Evolutionary conservation across 2,888 invertebrate species (phyloP), one percentile per base, ranked within the genome.

Genomic region (Himalopsyche kuldschensis): DNA sequence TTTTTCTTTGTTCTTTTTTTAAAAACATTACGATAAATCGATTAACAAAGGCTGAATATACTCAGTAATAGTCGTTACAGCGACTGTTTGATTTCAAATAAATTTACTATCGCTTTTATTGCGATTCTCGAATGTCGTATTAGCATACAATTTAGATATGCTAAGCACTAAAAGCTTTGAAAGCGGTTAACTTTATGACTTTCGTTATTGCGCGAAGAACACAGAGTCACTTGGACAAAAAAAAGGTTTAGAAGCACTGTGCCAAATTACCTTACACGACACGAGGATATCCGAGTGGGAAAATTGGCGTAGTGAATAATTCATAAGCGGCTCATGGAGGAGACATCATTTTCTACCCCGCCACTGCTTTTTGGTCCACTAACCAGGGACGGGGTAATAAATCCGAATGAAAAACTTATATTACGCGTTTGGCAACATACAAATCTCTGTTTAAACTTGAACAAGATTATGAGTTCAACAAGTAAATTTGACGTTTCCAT

Each of bases 401-500:
- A 85, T 85, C 82, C 81, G 80, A 82, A 83, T 80, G 84, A 84
- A 84, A 85, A 85, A 85, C 85, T 84, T 81, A 80, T 80, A 85
- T 77, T 80, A 82, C 82, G 79, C 83, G 79, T 84, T 86, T 84
- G 86, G 81, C 86, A 86, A 83, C 83, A 80, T 75, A 84, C 84
- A 83, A 84, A 85, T 84, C 86, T 83, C 83, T 84, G 82, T 84
- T 84, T 85, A 85, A 85, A 84, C 85, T 85, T 84, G 83, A 83
- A 82, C 82, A 82, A 84, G 84, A 86, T 85, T 86, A 86, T 85
- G 85, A 86, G 86, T 82, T 86, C 86, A 82, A 80, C 81, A 85
- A 86, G 86, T 86, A 84, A 85, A 86, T 86, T 85, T 85, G 85
- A 85, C 85, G 81, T 85, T 85, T 84, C 85, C 86, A 84, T 85